These are phyloP conservation scores for Napeogenes inachia DNA, from an alignment of 2,888 invertebrate species.

Conservation along the genomic window DNA sequence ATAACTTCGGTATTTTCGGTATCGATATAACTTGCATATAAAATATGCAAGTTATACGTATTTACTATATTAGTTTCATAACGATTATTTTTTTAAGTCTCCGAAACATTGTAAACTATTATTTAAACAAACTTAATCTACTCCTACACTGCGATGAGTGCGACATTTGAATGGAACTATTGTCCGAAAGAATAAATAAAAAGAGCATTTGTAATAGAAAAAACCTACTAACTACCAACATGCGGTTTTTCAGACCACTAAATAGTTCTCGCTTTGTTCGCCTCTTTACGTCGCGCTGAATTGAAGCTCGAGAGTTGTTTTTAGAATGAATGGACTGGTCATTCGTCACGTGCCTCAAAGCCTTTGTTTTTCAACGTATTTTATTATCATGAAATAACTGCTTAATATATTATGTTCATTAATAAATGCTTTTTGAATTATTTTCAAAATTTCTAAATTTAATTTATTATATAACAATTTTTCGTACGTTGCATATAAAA, in stretches of 20 bases:
- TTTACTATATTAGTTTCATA: too few species aligned
- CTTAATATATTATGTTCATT: too few species aligned
- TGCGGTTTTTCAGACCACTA: constrained; percentile 7
- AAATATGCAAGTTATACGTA: too few species aligned
- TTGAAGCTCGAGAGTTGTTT: constrained; percentile 6
- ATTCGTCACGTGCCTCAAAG: constrained; percentile 4
- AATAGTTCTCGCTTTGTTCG: constrained; percentile 4
- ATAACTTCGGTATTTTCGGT: too few species aligned
- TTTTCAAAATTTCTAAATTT: too few species aligned
- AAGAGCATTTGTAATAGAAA: constrained; percentile 3
- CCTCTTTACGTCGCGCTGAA: constrained; percentile 5
- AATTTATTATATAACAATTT: too few species aligned
- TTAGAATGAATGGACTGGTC: background rate
- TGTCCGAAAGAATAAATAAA: constrained; percentile 3
- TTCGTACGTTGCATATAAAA: background rate
- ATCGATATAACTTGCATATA: too few species aligned
- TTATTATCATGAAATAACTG: background rate
- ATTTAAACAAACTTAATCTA: too few species aligned
- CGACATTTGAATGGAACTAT: constrained; percentile 1
- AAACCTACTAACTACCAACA: constrained; percentile 4
- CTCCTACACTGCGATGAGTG: background rate
- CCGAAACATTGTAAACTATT: too few species aligned
- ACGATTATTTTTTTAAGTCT: too few species aligned
- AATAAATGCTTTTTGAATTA: too few species aligned
- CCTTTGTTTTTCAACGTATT: background rate